phyloP scores from a whole-genome alignment of 2,888 invertebrate genomes.

The Nemoura dubitans region DNA sequence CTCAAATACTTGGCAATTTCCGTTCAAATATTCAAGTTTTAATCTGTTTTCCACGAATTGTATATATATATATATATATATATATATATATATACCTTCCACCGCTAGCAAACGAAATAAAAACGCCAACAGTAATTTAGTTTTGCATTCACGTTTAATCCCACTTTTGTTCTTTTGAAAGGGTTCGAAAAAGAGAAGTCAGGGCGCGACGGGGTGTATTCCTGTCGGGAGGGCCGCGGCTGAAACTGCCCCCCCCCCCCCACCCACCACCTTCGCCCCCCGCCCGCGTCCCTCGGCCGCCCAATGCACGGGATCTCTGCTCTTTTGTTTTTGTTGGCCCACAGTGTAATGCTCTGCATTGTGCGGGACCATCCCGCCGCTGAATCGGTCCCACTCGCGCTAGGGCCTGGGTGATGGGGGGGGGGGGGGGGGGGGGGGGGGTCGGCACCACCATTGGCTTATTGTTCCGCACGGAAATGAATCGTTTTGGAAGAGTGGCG shows the following conservation, averaged over 20 bases:
- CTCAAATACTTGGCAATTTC: not conserved
- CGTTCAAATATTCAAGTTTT: conserved; percentile 12
- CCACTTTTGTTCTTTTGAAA: not conserved
- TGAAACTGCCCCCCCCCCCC: not conserved
- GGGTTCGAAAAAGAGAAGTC: not conserved
- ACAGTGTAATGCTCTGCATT: not conserved
- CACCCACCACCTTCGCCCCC: not conserved
- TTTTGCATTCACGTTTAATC: conserved; percentile 1
- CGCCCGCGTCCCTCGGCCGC: too few species aligned
- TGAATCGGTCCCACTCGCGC: not conserved
- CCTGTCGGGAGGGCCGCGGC: not conserved
- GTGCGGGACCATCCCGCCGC: not conserved
- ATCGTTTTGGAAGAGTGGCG: conserved; percentile 5
- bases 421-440: too few species aligned
- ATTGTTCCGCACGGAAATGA: not conserved
- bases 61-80: too few species aligned
- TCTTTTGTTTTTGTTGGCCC: not conserved
- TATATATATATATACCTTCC: too few species aligned
- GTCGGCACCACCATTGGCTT: not conserved
- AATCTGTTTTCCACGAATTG: not conserved
- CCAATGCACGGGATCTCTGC: not conserved
- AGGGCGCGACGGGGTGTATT: not conserved
- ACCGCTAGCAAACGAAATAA: not conserved
- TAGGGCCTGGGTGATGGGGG: too few species aligned
- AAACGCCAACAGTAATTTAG: not conserved